These are phyloP conservation scores for Acanthosepion esculentum DNA, from an alignment of 2,888 invertebrate species.

Conservation along the genomic window DNA sequence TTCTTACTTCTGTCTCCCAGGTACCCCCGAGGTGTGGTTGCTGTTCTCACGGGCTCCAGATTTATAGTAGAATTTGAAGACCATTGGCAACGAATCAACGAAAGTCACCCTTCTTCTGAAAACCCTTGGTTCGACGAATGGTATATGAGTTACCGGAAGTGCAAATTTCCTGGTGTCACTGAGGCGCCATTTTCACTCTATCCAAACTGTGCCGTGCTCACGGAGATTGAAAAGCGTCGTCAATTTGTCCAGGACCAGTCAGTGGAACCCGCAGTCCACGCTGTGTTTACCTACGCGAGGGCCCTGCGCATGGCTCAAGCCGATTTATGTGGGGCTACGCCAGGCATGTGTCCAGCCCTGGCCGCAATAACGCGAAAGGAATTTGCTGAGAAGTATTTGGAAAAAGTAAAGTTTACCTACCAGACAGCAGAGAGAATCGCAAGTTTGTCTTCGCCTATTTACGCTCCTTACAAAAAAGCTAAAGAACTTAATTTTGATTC, in stretches of 20 bases:
- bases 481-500: constrained; percentile 61
- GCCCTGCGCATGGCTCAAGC: constrained; percentile 67
- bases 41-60: constrained; percentile 63
- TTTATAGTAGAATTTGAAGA: constrained; percentile 71
- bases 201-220: constrained; percentile 47
- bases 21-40: constrained; percentile 67
- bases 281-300: constrained; percentile 68
- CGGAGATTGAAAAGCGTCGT: constrained; percentile 56
- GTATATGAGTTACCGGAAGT: constrained; percentile 65
- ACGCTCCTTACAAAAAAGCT: constrained; percentile 66
- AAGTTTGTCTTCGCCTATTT: constrained; percentile 65
- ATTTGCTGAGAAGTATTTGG: constrained; percentile 66
- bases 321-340: constrained; percentile 58
- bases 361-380: constrained; percentile 57
- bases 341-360: constrained; percentile 63
- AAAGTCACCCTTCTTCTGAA: constrained; percentile 59
- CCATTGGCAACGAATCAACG: constrained; percentile 69
- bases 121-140: constrained; percentile 70
- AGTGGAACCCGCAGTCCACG: constrained; percentile 70
- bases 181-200: constrained; percentile 51
- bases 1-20: background rate
- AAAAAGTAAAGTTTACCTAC: constrained; percentile 67
- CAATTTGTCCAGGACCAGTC: constrained; percentile 66
- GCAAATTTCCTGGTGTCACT: constrained; percentile 59
- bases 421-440: constrained; percentile 66